phyloP scores from a whole-genome alignment of 2,113 vertebrate species.

The Sturnira hondurensis region DNA sequence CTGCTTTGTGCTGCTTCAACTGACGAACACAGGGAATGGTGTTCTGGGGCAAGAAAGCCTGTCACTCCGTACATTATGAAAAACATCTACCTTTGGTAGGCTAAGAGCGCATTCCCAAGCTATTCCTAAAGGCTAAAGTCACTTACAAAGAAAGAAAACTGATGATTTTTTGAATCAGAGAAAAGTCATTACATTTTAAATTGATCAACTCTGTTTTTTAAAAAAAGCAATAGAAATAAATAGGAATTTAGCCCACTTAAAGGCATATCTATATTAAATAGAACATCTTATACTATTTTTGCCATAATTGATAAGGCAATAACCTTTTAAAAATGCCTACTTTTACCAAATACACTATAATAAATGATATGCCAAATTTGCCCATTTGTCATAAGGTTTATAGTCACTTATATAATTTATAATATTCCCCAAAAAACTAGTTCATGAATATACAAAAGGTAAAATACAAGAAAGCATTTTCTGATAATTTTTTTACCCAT shows the following conservation, averaged over 20 bases:
- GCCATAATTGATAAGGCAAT: constrained; percentile 54
- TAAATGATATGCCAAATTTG: neutral
- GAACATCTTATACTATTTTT: constrained; percentile 67
- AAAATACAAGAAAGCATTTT: constrained; percentile 16
- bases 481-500: neutral
- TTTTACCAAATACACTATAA: neutral
- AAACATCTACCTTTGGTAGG: neutral
- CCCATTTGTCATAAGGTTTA: neutral
- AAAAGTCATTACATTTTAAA: neutral
- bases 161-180: neutral
- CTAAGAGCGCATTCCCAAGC: neutral
- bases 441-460: neutral
- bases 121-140: neutral
- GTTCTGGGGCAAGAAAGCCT: neutral
- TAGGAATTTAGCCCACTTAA: constrained; percentile 30
- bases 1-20: neutral
- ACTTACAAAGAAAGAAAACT: constrained; percentile 17
- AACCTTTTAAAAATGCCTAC: constrained; percentile 58
- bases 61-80: neutral
- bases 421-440: neutral
- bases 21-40: neutral
- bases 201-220: neutral
- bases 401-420: neutral
- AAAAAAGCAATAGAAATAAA: constrained; percentile 24
- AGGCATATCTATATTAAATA: constrained; percentile 25